Base-by-base conservation (phyloP, 2,888 invertebrate species). In the Harpalus rubripes region DNA sequence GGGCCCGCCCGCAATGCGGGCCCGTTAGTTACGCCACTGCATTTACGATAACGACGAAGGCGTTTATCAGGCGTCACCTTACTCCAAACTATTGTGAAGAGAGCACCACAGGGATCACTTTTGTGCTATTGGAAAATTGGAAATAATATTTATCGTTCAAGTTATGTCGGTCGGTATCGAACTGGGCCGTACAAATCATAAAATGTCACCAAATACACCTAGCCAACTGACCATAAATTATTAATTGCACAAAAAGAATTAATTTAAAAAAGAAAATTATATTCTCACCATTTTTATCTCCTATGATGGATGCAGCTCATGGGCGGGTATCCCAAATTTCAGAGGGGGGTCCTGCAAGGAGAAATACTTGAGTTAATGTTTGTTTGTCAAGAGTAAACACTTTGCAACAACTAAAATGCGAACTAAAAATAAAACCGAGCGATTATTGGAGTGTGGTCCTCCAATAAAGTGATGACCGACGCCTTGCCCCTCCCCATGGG, bases 401-500 rank as follows among this genome's bases (percentile, higher is more conserved):
- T 78, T 78, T 78, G 58, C 78, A 58, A 78, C 78, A 78, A 78
- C 56, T n/a, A 58, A 78, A 78, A 58, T 58, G 16, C n/a, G 0
- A 18, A 56, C 58, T 58, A 78, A 78, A 78, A 58, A 58, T 78
- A 78, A 58, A 78, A 58, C 56, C 32, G 3, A 58, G 22, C 7
- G 15, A 26, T 78, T 78, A 78, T 78, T 78, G 78, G 78, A 58
- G 56, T 58, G 18, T 56, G 22, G 78, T 78, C 78, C 78, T 78
- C 78, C 78, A 78, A 78, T 78, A 78, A 78, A 78, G 56, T 58
- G 15, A 32, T 58, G 22, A 56, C 32, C 58, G 32, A 15, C 15
- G 7, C n/a, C 16, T 58, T 78, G 78, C 78, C 78, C 78, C 78
- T 58, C 74, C 58, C 58, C n/a, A n/a, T 18, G 22, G 26, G 78